Base-by-base conservation (phyloP, 1,140 invertebrate genomes). In the Nephila pilipes region DNA sequence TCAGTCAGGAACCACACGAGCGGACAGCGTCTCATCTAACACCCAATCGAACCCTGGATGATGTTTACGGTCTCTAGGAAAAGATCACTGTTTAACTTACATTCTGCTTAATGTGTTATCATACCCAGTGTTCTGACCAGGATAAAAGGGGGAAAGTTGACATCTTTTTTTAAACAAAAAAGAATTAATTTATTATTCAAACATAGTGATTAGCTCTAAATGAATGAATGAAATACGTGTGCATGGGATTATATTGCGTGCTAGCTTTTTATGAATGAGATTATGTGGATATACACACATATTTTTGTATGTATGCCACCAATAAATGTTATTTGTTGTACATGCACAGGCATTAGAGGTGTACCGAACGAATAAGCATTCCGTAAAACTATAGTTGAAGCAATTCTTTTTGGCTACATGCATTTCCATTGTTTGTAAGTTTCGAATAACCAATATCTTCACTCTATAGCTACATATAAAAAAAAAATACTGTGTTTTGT, bases 251-350 rank as follows among this genome's bases (percentile, higher is more conserved):
- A 81, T 25, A 81, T 60, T 90, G 57, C n/a, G 25, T 90, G 89
- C 63, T 65, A 65, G 63, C 63, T 3, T 65, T 80, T 46, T 85
- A 36, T 38, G 69, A 60, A 63, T 16, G 36, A 87, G 60, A 58
- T 58, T 87, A 58, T 80, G 91, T 93, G 91, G 91, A 93, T 93
- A 87, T 87, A 87, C 91, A 87, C 75, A 87, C 91, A 93, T 93
- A 87, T 93, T 93, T 93, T 93, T 93, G 83, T 93, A 93, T 93
- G 91, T 93, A 87, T 87, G 83, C 91, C 91, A 93, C 91, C 90
- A 63, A 46, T 85, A 92, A 69, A 69, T 92, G 90, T 92, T 92
- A 85, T 81, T 83, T 85, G 81, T 83, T 60, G 75, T 92, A 90
- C 88, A 90, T 90, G 88, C 88, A 90, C 88, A 90, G 38, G 88